Percentiles rank a stretch among this genome's conserved stretches.
These are phyloP conservation scores for Drosophila mercatorum DNA, from an alignment of 2,888 invertebrate species.

Conservation along the genomic window DNA sequence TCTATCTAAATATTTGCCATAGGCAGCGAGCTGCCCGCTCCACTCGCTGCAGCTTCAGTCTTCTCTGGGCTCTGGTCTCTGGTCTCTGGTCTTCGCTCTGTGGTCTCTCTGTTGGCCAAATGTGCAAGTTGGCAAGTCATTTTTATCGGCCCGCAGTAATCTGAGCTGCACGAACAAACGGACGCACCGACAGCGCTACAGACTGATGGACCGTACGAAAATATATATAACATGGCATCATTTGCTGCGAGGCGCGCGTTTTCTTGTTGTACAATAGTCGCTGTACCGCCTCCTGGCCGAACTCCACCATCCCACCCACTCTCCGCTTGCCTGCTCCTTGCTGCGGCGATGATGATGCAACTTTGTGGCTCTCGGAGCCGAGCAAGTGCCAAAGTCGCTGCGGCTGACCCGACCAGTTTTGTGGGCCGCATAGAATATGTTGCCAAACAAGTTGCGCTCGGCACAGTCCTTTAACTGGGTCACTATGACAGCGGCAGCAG, in stretches of 20 bases:
- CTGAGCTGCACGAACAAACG: slow-evolving; percentile 78
- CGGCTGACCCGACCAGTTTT: slow-evolving; percentile 67
- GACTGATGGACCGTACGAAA: slow-evolving; percentile 44
- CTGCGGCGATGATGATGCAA: slow-evolving; percentile 66
- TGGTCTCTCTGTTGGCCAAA: slow-evolving; percentile 59
- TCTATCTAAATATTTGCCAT: slow-evolving; percentile 79
- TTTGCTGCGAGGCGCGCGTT: slow-evolving; percentile 77
- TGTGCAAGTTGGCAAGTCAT: slow-evolving; percentile 80
- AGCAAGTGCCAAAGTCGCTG: slow-evolving; percentile 58
- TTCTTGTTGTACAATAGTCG: slow-evolving; percentile 73
- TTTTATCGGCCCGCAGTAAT: slow-evolving; percentile 77
- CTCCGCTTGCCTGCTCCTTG: slow-evolving; percentile 23
- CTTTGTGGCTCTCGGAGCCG: slow-evolving; percentile 34
- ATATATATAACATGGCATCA: slow-evolving; percentile 78
- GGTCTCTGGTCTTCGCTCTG: not conserved
- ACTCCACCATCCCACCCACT: not conserved
- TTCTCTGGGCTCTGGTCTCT: not conserved
- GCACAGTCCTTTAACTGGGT: slow-evolving; percentile 73
- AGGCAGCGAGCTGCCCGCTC: slow-evolving; percentile 54
- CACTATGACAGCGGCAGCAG: slow-evolving; percentile 52
- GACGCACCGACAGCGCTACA: slow-evolving; percentile 40
- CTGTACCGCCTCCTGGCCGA: slow-evolving; percentile 12
- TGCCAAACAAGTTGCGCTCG: slow-evolving; percentile 69
- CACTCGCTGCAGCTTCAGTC: slow-evolving; percentile 5
- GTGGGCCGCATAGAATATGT: slow-evolving; percentile 63